Evolutionary conservation across 2,113 vertebrate genomes (phyloP).

Genomic region (Muntiacus reevesi): DNA sequence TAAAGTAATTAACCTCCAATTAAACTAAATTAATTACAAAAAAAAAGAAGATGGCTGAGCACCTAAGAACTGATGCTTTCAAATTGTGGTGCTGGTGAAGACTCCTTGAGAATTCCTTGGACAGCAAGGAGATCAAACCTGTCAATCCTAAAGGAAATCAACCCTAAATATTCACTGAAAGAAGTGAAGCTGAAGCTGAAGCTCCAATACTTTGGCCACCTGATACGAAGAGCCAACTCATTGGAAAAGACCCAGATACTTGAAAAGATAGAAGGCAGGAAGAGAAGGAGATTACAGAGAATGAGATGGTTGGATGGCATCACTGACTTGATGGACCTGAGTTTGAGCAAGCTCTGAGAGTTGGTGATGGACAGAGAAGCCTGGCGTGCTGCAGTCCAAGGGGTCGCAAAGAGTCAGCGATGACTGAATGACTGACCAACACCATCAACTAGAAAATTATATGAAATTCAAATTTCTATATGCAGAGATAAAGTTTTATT

Average conservation of each 20-base stretch:
- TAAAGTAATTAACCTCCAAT: not conserved
- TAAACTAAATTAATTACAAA: not conserved
- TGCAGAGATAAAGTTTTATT: not conserved
- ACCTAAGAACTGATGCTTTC: not conserved
- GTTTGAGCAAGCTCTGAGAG: not conserved
- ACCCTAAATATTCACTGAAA: not conserved
- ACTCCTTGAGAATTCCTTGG: not conserved
- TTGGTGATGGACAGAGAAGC: not conserved
- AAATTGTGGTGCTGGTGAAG: not conserved
- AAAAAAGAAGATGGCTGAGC: not conserved
- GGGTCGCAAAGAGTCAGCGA: not conserved
- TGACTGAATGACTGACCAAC: not conserved
- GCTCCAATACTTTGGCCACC: not conserved
- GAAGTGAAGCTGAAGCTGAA: not conserved
- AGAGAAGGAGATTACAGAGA: not conserved
- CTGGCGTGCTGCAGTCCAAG: not conserved
- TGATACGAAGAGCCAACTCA: not conserved
- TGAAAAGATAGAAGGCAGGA: not conserved
- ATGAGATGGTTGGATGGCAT: not conserved
- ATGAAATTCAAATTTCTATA: not conserved
- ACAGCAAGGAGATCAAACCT: not conserved
- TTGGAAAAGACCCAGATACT: not conserved
- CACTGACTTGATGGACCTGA: not conserved
- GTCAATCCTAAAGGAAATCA: not conserved
- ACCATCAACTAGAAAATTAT: not conserved